Conservation (phyloP, 2,113 vertebrate genomes). For the Calypte anna region DNA sequence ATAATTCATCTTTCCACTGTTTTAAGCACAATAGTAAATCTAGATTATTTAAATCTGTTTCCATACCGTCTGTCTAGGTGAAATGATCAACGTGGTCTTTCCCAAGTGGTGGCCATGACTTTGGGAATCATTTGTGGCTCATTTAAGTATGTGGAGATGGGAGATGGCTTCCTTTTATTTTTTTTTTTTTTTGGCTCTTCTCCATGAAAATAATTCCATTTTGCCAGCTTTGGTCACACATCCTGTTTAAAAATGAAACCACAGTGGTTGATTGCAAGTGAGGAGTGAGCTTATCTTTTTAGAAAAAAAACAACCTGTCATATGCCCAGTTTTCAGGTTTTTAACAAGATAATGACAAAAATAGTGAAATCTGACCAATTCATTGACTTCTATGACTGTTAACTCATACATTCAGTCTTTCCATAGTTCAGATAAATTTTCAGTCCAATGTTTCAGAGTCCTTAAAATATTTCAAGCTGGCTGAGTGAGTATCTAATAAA, state of each 20-base stretch:
- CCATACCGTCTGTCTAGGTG: neutral
- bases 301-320: neutral
- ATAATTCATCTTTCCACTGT: neutral
- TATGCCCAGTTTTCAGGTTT: neutral
- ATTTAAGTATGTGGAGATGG: neutral
- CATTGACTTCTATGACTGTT: neutral
- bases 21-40: neutral
- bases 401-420: neutral
- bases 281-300: neutral
- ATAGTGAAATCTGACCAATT: neutral
- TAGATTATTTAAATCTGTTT: neutral
- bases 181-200: neutral
- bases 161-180: neutral
- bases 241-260: neutral
- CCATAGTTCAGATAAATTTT: neutral
- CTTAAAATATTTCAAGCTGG: neutral
- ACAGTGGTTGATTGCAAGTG: neutral
- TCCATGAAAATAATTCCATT: neutral
- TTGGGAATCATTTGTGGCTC: neutral
- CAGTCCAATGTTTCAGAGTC: neutral
- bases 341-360: neutral
- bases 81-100: neutral
- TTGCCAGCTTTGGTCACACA: neutral
- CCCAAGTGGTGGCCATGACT: accelerated
- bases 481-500: neutral